Evolutionary conservation across 2,797 vertebrate genomes (phyloP).

Genomic region (Lagodon rhomboides): DNA sequence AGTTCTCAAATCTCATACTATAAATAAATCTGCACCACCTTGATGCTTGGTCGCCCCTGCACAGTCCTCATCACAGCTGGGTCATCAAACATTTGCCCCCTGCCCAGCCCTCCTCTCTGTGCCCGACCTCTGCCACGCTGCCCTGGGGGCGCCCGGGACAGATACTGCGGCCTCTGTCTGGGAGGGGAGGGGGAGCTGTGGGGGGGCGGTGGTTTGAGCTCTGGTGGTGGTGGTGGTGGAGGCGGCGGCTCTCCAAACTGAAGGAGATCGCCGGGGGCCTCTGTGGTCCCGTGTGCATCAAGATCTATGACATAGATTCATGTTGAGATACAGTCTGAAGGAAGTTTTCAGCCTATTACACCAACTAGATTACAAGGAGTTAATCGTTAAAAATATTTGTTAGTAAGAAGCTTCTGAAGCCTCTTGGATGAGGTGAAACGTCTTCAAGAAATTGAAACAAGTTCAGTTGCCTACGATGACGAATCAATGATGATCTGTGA

Average conservation of each 20-base stretch:
- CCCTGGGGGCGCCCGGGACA: conserved; percentile 27
- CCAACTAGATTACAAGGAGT: background rate
- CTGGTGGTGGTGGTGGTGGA: conserved; percentile 33
- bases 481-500: too few species aligned
- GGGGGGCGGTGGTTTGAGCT: conserved; percentile 38
- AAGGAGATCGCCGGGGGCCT: conserved; percentile 56
- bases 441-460: too few species aligned
- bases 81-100: conserved; percentile 87
- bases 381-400: background rate
- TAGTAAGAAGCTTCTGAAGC: too few species aligned
- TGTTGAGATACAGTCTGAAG: background rate
- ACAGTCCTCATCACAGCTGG: conserved; percentile 91
- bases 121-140: conserved; percentile 58
- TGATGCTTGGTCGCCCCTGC: conserved; percentile 84
- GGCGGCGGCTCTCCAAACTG: conserved; percentile 60
- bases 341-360: background rate
- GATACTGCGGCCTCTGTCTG: conserved; percentile 38
- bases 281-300: conserved; percentile 48
- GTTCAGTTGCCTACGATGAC: too few species aligned
- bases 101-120: conserved; percentile 49
- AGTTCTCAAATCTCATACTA: background rate
- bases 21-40: conserved; percentile 81
- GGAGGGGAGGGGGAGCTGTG: conserved; percentile 46
- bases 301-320: conserved; percentile 58
- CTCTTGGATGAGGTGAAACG: too few species aligned